Conservation (phyloP, 64 coral and sea anemone species). For the Orbicella faveolata region DNA sequence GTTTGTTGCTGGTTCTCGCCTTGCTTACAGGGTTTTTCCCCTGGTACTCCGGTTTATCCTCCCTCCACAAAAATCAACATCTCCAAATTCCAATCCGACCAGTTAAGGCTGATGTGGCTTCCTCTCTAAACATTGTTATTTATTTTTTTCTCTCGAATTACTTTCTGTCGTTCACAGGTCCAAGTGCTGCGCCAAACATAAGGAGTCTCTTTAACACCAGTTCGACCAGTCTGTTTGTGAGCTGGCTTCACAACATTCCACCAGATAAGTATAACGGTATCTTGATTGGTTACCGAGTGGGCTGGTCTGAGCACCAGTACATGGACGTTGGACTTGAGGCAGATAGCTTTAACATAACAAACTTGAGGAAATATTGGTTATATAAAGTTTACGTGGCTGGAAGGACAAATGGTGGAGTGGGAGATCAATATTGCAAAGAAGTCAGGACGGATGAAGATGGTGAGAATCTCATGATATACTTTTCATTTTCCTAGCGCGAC, state of each 20-base stretch:
- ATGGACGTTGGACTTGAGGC: background rate
- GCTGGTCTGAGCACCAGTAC: background rate
- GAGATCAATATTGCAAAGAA: background rate
- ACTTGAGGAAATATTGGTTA: background rate
- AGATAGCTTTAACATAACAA: background rate
- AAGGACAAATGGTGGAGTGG: background rate
- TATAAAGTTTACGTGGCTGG: background rate
- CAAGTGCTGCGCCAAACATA: background rate
- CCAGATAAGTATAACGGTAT: background rate
- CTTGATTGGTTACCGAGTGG: slow-evolving; percentile 5
- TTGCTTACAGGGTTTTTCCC: too few relatives aligned
- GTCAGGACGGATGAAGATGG: background rate
- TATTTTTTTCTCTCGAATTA: too few relatives aligned
- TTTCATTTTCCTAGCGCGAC: background rate
- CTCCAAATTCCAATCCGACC: too few relatives aligned
- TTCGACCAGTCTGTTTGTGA: slow-evolving; percentile 8
- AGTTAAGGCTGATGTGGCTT: too few relatives aligned
- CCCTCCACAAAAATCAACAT: too few relatives aligned
- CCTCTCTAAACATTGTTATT: too few relatives aligned
- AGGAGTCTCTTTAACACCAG: background rate
- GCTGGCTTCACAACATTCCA: background rate
- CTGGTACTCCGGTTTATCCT: too few relatives aligned
- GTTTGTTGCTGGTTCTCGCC: too few relatives aligned
- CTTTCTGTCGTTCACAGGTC: background rate
- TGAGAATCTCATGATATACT: background rate